Percentiles rank a stretch among this genome's conserved stretches.
These are phyloP conservation scores for Halcyon chelicuti DNA, from an alignment of 2,797 vertebrate genomes.

Conservation along the genomic window DNA sequence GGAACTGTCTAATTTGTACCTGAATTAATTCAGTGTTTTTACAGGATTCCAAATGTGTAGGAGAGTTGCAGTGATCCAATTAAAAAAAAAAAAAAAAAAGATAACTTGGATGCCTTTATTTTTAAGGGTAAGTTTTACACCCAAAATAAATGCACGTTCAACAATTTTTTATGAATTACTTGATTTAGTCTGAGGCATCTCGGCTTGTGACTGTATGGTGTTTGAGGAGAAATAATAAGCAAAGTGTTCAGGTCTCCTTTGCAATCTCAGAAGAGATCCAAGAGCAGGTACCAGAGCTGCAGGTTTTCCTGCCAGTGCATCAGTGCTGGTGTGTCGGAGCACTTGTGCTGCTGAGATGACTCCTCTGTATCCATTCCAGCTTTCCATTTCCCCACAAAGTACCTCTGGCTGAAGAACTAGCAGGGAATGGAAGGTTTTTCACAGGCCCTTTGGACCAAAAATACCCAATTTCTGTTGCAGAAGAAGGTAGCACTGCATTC, in stretches of 20 bases:
- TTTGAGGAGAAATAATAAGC: neutral
- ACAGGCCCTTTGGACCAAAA: neutral
- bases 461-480: neutral
- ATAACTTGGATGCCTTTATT: neutral
- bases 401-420: neutral
- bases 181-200: neutral
- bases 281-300: neutral
- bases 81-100: neutral
- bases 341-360: accelerated
- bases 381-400: neutral
- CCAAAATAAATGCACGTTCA: neutral
- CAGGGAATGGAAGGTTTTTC: neutral
- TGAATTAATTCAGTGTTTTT: neutral
- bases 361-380: neutral
- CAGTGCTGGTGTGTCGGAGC: neutral
- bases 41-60: neutral
- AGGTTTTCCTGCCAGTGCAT: neutral
- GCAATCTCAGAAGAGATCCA: neutral
- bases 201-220: neutral
- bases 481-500: neutral
- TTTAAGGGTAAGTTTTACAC: neutral
- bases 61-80: neutral
- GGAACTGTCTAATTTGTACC: neutral
- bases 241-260: neutral
- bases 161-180: neutral